phyloP scores from a whole-genome alignment of 2,888 invertebrate species.

The Ectemnius cavifrons region DNA sequence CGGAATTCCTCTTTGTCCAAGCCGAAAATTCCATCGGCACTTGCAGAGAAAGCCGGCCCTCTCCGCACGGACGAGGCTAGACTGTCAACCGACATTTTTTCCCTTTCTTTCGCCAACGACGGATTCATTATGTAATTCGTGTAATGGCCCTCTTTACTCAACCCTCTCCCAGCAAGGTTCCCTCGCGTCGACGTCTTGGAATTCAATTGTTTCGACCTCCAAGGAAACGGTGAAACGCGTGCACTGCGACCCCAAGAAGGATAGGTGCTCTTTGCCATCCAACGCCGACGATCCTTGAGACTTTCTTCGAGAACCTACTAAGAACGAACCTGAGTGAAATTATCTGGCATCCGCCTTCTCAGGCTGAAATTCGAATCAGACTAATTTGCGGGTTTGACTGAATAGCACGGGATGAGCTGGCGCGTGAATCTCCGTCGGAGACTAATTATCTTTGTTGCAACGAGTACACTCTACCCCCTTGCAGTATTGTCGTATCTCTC shows the following conservation, averaged over 20 bases:
- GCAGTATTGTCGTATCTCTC: no score
- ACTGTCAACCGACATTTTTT: slow-evolving; percentile 46
- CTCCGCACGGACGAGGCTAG: slow-evolving; percentile 42
- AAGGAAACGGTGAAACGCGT: slow-evolving; percentile 23
- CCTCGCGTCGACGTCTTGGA: slow-evolving; percentile 37
- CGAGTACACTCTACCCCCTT: no score
- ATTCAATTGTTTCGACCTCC: slow-evolving; percentile 58
- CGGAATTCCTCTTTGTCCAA: slow-evolving; percentile 55
- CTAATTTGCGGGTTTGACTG: not conserved
- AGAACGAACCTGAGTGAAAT: not conserved
- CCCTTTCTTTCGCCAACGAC: slow-evolving; percentile 49
- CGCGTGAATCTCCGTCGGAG: no score
- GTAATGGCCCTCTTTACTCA: slow-evolving; percentile 45
- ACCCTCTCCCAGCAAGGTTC: not conserved
- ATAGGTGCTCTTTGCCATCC: not conserved
- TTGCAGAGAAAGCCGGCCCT: slow-evolving; percentile 36
- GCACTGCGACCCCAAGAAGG: not conserved
- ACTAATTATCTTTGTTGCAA: no score
- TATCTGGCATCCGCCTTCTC: not conserved
- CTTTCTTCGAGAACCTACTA: not conserved
- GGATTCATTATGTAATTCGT: slow-evolving; percentile 62
- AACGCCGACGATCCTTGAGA: not conserved
- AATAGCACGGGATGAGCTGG: no score
- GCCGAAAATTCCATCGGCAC: slow-evolving; percentile 54
- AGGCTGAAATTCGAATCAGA: slow-evolving; percentile 1